Evolutionary conservation across 2,888 invertebrate genomes (phyloP).

Genomic region (Harmothoe impar): DNA sequence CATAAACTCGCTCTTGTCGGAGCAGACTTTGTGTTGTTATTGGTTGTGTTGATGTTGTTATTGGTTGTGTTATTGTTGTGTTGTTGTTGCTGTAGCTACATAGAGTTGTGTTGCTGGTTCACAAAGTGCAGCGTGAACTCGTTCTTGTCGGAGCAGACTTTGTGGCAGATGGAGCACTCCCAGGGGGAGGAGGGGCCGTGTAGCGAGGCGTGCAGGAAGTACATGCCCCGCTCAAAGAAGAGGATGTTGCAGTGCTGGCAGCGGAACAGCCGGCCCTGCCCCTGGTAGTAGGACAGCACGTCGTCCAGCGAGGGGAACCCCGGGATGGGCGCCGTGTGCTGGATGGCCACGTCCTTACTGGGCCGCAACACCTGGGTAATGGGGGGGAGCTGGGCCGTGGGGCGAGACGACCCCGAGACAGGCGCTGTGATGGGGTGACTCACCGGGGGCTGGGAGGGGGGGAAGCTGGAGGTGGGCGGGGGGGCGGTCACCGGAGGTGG

Average conservation of each 20-base stretch:
- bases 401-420: constrained; percentile 60
- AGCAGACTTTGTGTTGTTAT: constrained; percentile 77
- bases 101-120: constrained; percentile 76
- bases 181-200: constrained; percentile 77
- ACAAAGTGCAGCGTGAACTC: constrained; percentile 79
- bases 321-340: constrained; percentile 73
- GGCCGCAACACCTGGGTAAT: constrained; percentile 69
- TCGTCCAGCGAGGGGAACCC: constrained; percentile 76
- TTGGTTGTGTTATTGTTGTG: no score
- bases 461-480: constrained; percentile 47
- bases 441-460: neutral
- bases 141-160: constrained; percentile 76
- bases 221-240: constrained; percentile 79
- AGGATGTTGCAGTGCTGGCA: constrained; percentile 78
- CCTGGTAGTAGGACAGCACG: constrained; percentile 75
- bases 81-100: no score
- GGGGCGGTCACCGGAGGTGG: constrained; percentile 45
- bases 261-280: constrained; percentile 77
- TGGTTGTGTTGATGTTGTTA: no score
- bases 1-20: constrained; percentile 78
- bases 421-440: neutral
- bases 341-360: constrained; percentile 73
- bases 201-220: constrained; percentile 77
- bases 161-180: constrained; percentile 78
- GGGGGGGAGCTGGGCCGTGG: constrained; percentile 72